Base-by-base conservation (phyloP, 2,797 vertebrate species). In the Delichon dasypus region DNA sequence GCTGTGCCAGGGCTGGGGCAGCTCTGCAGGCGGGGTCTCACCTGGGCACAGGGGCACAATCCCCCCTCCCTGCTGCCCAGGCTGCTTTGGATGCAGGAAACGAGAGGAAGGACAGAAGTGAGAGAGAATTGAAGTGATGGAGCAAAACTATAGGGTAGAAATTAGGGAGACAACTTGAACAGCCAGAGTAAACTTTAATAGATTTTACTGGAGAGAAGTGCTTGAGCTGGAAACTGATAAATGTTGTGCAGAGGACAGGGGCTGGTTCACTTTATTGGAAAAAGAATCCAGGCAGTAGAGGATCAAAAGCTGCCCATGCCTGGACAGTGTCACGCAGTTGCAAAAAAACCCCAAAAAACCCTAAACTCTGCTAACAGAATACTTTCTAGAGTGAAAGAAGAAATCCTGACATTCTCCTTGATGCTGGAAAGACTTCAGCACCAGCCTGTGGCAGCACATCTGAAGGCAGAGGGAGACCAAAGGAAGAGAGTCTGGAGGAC, bases 321-420 rank as follows among this genome's bases (percentile, higher is more conserved):
- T 85, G 55, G 65, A 30, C 14, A 38, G 12, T 34, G 53, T 32
- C 21, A 13, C 8, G 8, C 25, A 32, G 23, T 21, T 66, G 26
- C 0, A 4, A 15, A 48, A 80, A 66, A 54, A 58, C 3, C 2
- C 26, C 25, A 11, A 38, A 42, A 42, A 42, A 42, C 40, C 40
- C 40, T 53, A 0, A 47, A 2, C 12, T 34, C 0, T 44, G 38
- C 13, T n/a, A 38, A 16, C 21, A 62, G 71, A 65, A 53, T 19
- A 45, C 2, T 26, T 62, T 81, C 44, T 70, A 68, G 48, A 44
- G 23, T 20, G 81, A 30, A n/a, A n/a, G n/a, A n/a, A 65, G 38
- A 71, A 65, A 65, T 36, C 44, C 57, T 73, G 50, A 36, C 2
- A 1, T 75, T 66, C 21, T 81, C 42, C 14, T 22, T 48, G 50